Evolutionary conservation across 2,888 invertebrate species (phyloP), one percentile per base, ranked within the genome.

Genomic region (Blastobasis lacticolella): DNA sequence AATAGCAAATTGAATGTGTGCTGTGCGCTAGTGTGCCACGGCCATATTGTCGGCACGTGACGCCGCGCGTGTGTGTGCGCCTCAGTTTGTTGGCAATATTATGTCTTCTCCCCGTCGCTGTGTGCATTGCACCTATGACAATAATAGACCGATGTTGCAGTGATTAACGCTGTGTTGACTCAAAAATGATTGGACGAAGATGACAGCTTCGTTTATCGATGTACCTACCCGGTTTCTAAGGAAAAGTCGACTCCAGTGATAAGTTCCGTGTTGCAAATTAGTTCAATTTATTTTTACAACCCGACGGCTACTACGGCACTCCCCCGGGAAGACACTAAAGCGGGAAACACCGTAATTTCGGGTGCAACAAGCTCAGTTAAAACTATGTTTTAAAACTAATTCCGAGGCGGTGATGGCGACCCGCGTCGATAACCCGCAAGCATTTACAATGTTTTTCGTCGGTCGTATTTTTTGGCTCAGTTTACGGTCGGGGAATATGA

Each of bases 1-100:
- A 87, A 87, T 84, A 87, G 86, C 83, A 85, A 88, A 88, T 87
- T 87, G 83, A 84, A 87, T 88, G 84, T 81, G 78, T 78, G 74
- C 74, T 74, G 73, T 72, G 71, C 71, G 64, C 65, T 64, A 61
- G 57, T 59, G 57, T 60, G 58, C 59, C 58, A 59, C 60, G 60
- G 63, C 62, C 63, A 59, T 60, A 60, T 55, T 57, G 60, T 65
- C 57, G 61, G 56, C 60, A 50, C 52, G 50, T 50, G 50, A 48
- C 45, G 55, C 50, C 57, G 61, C 54, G 52, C 57, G 55, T 54
- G 62, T 57, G 66, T 62, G 67, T 36, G 50, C 46, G 51, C 43
- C 56, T 53, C 57, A 57, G 57, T 9, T 42, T 59, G 58, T 56
- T 53, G 47, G 54, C 48, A 57, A 54, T 49, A 47, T 54, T 41